Conservation (phyloP, 2,888 invertebrate genomes). For the Noctua pronuba region DNA sequence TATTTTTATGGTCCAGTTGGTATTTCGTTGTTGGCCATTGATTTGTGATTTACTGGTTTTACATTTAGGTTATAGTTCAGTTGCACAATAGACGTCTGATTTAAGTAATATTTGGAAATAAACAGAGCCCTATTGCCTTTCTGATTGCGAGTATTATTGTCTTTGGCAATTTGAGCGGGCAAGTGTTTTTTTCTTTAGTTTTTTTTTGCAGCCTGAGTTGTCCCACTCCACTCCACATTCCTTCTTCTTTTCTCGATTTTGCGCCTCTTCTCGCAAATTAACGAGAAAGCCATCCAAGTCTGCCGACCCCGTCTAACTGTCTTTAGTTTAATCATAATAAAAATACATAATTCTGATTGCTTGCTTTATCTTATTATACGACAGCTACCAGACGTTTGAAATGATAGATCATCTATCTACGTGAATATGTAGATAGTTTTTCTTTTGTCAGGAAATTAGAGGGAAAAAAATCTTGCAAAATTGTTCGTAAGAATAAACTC, state of each 20-base stretch:
- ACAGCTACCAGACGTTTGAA: neutral
- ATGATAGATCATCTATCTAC: neutral
- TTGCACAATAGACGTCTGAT: conserved; percentile 2
- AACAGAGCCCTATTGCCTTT: neutral
- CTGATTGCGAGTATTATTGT: neutral
- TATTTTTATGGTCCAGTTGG: conserved; percentile 46
- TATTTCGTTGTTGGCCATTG: conserved; percentile 38
- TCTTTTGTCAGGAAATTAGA: neutral
- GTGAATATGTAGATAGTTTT: neutral
- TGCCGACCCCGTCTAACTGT: too few species aligned
- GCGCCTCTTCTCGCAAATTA: too few species aligned
- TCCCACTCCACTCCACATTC: too few species aligned
- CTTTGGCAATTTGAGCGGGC: neutral
- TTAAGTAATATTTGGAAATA: conserved; percentile 10
- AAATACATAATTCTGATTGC: neutral
- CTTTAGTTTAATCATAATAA: neutral
- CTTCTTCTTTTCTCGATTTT: too few species aligned
- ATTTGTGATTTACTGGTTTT: conserved; percentile 22
- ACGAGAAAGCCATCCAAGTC: too few species aligned
- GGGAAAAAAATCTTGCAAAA: neutral
- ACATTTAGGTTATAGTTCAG: conserved; percentile 12
- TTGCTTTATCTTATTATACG: neutral
- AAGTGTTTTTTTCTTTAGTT: neutral
- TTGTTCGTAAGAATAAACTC: neutral
- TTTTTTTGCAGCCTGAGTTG: too few species aligned